Evolutionary conservation across 2,888 invertebrate species (phyloP), one percentile per base, ranked within the genome.

Genomic region (Coronaproctus castanopsis): DNA sequence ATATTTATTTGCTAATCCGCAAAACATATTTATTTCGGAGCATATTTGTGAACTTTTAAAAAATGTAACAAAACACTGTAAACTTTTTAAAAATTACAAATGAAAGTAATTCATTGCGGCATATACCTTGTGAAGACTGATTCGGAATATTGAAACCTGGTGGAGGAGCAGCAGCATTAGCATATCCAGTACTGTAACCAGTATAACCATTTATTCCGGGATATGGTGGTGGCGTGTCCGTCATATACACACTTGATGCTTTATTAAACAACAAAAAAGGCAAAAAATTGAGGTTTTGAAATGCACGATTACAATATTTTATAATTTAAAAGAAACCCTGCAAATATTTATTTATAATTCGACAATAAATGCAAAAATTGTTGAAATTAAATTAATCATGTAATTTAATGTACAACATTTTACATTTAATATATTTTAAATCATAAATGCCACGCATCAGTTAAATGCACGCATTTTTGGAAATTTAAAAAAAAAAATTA

Each of bases 151-250:
- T 52, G 19, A 59, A 55, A 24, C 59, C 59, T 53, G 59, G 56
- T 57, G 72, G 67, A 55, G 67, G 66, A 52, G 65, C 65, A 23
- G 68, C 66, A 53, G 67, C 66, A n/a, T 65, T 63, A 20, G 64
- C 63, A 55, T 63, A 63, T 53, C 61, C 60, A 2, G 60, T 61
- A 57, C 61, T 63, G 62, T 73, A 74, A 14, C 72, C 75, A 59
- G 70, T 71, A 64, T 73, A 73, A 18, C 74, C 70, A 62, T 76
- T 80, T 64, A 95, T 83, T 61, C 95, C 95, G 19, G 93, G 92
- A 74, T 95, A 95, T 2, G 95, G 95, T 54, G 93, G 93, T 23
- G 95, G 93, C 71, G 81, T 86, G 71, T 88, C 85, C 54, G 85
- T 86, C 78, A 90, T 87, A 71, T 82, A 95, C 23, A 95, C 92